Conservation (phyloP, 2,888 invertebrate species). For the Hypena proboscidalis region DNA sequence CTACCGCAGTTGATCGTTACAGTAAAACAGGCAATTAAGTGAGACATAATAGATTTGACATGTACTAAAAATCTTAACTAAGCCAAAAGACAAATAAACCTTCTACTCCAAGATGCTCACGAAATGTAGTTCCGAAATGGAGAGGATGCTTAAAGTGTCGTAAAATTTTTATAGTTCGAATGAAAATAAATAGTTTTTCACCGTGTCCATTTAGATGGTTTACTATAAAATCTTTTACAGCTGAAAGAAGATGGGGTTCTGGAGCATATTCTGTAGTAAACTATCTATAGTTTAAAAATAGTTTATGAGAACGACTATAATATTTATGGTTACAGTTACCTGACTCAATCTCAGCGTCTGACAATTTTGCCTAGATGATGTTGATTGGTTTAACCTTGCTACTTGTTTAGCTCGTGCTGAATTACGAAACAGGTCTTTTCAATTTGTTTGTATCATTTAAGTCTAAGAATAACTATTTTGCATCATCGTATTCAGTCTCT, state of each 20-base stretch:
- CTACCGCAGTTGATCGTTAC: slow-evolving; percentile 66
- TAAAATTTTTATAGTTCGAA: slow-evolving; percentile 74
- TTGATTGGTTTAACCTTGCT: slow-evolving; percentile 41
- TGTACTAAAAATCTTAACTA: slow-evolving; percentile 40
- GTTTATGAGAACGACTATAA: slow-evolving; percentile 2
- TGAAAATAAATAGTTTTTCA: slow-evolving; percentile 80
- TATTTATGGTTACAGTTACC: neutral
- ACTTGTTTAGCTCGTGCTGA: slow-evolving; percentile 28
- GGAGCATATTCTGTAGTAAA: slow-evolving; percentile 48
- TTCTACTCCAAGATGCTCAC: slow-evolving; percentile 30
- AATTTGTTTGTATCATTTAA: slow-evolving; percentile 21
- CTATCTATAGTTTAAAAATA: slow-evolving; percentile 21
- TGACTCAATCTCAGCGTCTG: slow-evolving; percentile 37
- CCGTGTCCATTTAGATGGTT: slow-evolving; percentile 67
- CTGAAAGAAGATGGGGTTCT: slow-evolving; percentile 65
- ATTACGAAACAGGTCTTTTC: slow-evolving; percentile 30
- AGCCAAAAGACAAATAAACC: slow-evolving; percentile 41
- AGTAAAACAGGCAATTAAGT: slow-evolving; percentile 49
- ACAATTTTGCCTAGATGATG: slow-evolving; percentile 19
- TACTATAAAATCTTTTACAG: slow-evolving; percentile 74
- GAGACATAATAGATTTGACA: slow-evolving; percentile 47
- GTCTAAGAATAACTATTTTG: slow-evolving; percentile 26
- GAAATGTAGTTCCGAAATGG: slow-evolving; percentile 55
- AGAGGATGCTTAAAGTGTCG: slow-evolving; percentile 76
- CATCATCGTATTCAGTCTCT: slow-evolving; percentile 1